phyloP scores from a whole-genome alignment of 2,113 vertebrate species.

The Tenebrosternarchus preto region DNA sequence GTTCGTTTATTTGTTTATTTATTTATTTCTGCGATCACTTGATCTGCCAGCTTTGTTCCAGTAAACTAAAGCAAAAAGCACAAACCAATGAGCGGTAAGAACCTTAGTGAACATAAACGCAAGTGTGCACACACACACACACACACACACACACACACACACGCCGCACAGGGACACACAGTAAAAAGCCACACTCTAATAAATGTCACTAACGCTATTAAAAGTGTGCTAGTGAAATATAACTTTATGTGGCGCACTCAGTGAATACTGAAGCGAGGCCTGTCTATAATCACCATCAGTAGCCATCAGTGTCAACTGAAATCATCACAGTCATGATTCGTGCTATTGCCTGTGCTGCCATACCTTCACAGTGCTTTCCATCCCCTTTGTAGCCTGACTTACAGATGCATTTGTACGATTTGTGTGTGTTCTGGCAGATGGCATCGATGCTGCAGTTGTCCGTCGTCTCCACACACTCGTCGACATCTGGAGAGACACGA shows the following conservation, averaged over 20 bases:
- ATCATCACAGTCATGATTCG: background rate
- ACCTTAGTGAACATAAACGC: background rate
- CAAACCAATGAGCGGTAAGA: constrained; percentile 17
- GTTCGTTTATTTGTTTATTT: too few species aligned
- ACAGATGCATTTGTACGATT: constrained; percentile 84
- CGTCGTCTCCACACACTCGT: constrained; percentile 79
- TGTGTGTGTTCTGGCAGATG: constrained; percentile 83
- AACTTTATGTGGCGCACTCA: too few species aligned
- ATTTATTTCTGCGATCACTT: constrained; percentile 28
- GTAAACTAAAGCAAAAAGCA: constrained; percentile 11
- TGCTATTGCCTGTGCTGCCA: constrained; percentile 9
- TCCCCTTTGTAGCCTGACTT: constrained; percentile 92
- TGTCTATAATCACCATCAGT: too few species aligned
- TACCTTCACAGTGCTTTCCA: constrained; percentile 98
- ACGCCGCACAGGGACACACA: background rate
- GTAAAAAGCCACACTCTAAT: background rate
- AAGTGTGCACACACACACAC: background rate
- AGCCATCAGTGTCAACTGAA: too few species aligned
- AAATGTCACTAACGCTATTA: background rate
- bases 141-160: constrained; percentile 6
- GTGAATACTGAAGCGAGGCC: too few species aligned
- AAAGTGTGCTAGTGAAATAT: too few species aligned
- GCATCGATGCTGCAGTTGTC: constrained; percentile 86
- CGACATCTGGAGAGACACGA: constrained; percentile 72
- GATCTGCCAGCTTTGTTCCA: constrained; percentile 28